phyloP scores from a whole-genome alignment of 2,888 invertebrate genomes.

The Xestia c-nigrum region DNA sequence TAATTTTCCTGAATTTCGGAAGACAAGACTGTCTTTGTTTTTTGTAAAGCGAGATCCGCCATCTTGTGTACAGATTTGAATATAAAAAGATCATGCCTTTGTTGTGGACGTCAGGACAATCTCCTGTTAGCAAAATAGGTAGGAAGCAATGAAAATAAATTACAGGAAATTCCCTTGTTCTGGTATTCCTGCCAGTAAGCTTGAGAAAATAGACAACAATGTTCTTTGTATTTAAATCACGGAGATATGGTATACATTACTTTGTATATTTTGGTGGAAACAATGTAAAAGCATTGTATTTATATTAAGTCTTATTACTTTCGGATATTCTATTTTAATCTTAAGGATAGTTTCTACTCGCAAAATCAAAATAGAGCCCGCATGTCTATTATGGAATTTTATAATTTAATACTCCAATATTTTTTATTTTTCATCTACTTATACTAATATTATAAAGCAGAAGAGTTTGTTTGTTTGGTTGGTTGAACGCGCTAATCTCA shows the following conservation, averaged over 20 bases:
- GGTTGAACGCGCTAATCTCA: too few species aligned
- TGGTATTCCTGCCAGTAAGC: conserved; percentile 3
- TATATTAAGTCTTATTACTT: conserved; percentile 2
- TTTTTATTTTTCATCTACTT: too few species aligned
- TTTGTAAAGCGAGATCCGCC: not conserved
- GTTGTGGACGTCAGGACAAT: conserved; percentile 25
- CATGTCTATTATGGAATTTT: not conserved
- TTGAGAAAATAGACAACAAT: conserved; percentile 26
- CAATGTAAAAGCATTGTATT: conserved; percentile 18
- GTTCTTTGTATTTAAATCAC: conserved; percentile 37
- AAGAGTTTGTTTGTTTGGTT: too few species aligned
- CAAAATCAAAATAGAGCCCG: not conserved
- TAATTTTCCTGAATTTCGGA: not conserved
- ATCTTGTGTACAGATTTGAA: conserved; percentile 11
- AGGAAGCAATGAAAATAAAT: conserved; percentile 51
- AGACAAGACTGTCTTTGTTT: not conserved
- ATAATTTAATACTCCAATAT: not conserved
- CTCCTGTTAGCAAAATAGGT: conserved; percentile 15
- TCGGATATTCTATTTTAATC: not conserved
- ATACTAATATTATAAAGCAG: too few species aligned
- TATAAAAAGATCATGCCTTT: conserved; percentile 18
- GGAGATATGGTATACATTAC: conserved; percentile 24
- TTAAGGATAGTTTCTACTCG: not conserved
- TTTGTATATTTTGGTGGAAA: not conserved
- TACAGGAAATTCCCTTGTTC: conserved; percentile 39